Base-by-base conservation (phyloP, 1,140 invertebrate species). In the Apocrypta bakeri region DNA sequence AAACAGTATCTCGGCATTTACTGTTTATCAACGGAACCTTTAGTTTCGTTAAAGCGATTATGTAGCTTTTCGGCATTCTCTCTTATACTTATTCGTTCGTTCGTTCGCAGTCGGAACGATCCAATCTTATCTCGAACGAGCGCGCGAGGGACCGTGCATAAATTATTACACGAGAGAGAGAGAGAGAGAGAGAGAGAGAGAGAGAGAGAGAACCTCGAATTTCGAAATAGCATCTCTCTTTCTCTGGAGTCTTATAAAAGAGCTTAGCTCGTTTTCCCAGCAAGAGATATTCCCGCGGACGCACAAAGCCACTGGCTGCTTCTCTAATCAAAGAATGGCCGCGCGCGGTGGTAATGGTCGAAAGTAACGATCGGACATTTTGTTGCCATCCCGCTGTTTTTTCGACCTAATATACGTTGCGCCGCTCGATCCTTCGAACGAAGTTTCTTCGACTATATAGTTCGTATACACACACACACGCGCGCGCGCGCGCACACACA, bases 311-410 rank as follows among this genome's bases (percentile, higher is more conserved):
- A 9, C 21, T 24, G 25, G 61, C 48, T 66, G 14, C 64, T 40
- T 63, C 25, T 64, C 84, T 87, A 88, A 87, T 88, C 86, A 85
- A 88, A 87, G 86, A 89, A 88, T 87, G 83, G 82, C 85, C 42
- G 12, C 17, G 14, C 48, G 48, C 1, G 17, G 17, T 6, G 83
- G 86, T 87, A 88, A 89, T 88, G 87, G 85, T 84, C 85, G 79
- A 88, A 88, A 89, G 87, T 89, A 89, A 89, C 86, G 86, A 86
- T 80, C 83, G 37, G 71, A 83, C 84, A 77, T 86, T 86, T 87
- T 9, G 29, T 11, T 11, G 63, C 25, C 37, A 64, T 25, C n/a
- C 64, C 63, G 76, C 48, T 40, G 33, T 74, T 74, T 71, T 48
- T 73, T 74, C 40, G 27, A 42, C 40, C 72, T 74, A 37, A 71